Evolutionary conservation across 2,888 invertebrate species (phyloP).

Genomic region (Leucozona laternaria): DNA sequence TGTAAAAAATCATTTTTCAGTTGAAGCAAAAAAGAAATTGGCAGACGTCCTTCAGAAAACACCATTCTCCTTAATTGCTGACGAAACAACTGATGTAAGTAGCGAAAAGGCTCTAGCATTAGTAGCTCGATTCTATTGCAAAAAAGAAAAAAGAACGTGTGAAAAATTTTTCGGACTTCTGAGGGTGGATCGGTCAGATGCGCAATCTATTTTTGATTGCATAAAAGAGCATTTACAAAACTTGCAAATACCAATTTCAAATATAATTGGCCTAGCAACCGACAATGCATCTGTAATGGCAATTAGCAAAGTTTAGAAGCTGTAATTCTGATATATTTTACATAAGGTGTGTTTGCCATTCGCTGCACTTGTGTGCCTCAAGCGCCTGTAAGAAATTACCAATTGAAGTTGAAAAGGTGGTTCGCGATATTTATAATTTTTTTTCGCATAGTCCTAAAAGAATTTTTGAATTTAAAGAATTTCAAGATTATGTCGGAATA

Average conservation of each 20-base stretch:
- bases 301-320: neutral
- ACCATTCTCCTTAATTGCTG: no score
- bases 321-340: neutral
- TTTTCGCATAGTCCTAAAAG: neutral
- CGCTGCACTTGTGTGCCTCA: conserved; percentile 2
- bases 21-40: neutral
- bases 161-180: neutral
- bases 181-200: neutral
- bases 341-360: neutral
- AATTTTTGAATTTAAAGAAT: neutral
- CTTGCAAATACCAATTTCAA: neutral
- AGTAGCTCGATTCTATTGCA: neutral
- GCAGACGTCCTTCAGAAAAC: neutral
- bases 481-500: neutral
- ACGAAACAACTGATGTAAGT: no score
- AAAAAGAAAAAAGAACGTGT: neutral
- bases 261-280: neutral
- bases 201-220: neutral
- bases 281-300: neutral
- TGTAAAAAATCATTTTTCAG: neutral
- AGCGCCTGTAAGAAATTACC: conserved; percentile 4
- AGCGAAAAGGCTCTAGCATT: neutral
- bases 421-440: conserved; percentile 30
- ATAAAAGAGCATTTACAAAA: neutral
- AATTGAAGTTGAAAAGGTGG: conserved; percentile 9